Conservation (phyloP, 2,113 vertebrate species). For the Microcebus murinus region DNA sequence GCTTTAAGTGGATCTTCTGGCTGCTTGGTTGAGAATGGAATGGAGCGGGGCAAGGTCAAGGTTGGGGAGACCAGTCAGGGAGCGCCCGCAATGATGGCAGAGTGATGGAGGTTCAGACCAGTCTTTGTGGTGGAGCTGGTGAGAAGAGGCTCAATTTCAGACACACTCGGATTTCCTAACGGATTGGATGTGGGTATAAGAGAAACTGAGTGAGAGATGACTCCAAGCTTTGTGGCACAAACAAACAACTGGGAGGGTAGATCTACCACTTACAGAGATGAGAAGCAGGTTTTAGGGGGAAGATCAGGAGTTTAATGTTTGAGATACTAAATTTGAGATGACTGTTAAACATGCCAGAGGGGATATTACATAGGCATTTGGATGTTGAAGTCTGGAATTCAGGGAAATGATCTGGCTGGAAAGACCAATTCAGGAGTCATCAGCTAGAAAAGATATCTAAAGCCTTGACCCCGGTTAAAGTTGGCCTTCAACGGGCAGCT, state of each 20-base stretch:
- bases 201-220: not conserved
- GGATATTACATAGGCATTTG: not conserved
- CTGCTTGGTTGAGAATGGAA: not conserved
- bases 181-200: not conserved
- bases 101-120: not conserved
- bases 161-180: not conserved
- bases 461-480: not conserved
- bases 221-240: not conserved
- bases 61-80: not conserved
- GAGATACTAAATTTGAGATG: not conserved
- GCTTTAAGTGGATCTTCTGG: not conserved
- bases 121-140: not conserved
- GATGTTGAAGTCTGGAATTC: not conserved
- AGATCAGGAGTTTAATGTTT: not conserved
- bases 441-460: not conserved
- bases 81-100: not conserved
- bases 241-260: not conserved
- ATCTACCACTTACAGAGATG: not conserved
- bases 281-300: not conserved
- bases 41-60: not conserved
- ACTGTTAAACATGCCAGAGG: not conserved
- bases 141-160: not conserved
- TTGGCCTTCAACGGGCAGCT: not conserved
- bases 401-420: not conserved
- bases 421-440: not conserved